These are phyloP conservation scores for Ibycter americanus DNA, from an alignment of 2,797 vertebrate genomes.

Conservation along the genomic window DNA sequence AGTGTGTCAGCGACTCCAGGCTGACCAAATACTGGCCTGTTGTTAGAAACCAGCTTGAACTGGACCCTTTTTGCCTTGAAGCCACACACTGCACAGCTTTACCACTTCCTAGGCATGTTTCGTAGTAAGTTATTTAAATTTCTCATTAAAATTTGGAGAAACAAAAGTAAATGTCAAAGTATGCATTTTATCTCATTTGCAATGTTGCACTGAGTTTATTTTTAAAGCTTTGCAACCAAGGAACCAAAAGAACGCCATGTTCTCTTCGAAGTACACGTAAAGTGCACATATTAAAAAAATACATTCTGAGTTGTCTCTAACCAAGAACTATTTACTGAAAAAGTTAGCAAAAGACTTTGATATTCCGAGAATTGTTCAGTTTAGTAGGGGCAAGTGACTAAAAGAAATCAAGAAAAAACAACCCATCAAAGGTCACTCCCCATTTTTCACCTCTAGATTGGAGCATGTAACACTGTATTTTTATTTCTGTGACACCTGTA, in stretches of 20 bases:
- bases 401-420: not conserved
- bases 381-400: not conserved
- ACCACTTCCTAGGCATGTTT: not conserved
- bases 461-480: not conserved
- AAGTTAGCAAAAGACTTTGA: not conserved
- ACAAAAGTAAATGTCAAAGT: constrained; percentile 52
- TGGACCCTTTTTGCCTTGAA: not conserved
- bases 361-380: not conserved
- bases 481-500: not conserved
- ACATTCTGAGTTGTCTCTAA: not conserved
- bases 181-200: constrained; percentile 19
- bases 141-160: constrained; percentile 51
- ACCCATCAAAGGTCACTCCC: not conserved
- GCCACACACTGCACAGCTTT: not conserved
- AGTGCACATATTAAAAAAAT: constrained; percentile 13
- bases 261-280: not conserved
- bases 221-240: constrained; percentile 47
- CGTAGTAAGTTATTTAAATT: constrained; percentile 24
- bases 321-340: not conserved
- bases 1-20: not conserved
- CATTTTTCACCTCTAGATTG: not conserved
- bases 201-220: constrained; percentile 43
- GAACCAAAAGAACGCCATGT: constrained; percentile 47
- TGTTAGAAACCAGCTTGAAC: not conserved
- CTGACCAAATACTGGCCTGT: not conserved